Evolutionary conservation across 2,113 vertebrate genomes (phyloP), one percentile per base, ranked within the genome.

Genomic region (Neodon shergylaensis): DNA sequence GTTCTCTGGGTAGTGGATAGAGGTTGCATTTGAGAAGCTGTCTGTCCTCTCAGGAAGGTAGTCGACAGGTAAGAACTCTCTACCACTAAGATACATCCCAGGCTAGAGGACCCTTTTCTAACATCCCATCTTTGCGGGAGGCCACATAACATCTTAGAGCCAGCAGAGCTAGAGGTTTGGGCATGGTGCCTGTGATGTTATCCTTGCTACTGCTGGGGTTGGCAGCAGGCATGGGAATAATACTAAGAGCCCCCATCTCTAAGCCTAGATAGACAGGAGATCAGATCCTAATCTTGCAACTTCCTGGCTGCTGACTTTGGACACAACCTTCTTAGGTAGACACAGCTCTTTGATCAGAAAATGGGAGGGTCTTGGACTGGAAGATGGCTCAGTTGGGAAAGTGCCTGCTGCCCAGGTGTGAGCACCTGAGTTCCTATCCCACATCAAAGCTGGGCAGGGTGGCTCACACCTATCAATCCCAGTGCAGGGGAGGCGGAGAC

Each of bases 61-160:
- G n/a, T 33, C 76, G 26, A 47, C 36, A 44, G 28, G 44, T 42
- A 63, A 9, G 7, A 0, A 14, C 47, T 65, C 36, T 73, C 0
- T 42, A 12, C 54, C 42, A 12, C 44, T 33, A 31, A 12, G 61
- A 42, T 65, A 2, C 1, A 9, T 5, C 49, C 16, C 33, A n/a
- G 76, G 28, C 49, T 14, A 42, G 22, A 49, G 63, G 65, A 81
- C 76, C 58, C 68, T 63, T 58, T 81, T 66, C 61, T 44, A 72
- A 44, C 0, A 0, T 61, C 17, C 19, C 33, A 36, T 83, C 68
- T 74, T 21, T 70, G 7, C 0, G 12, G 52, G 31, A 13, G 11
- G 31, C 26, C 9, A 22, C 13, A 0, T 26, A 63, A 28, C 0
- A 0, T 70, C 33, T 17, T 26, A 21, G 52, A 33, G 7, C 42